These are phyloP conservation scores for Suncus etruscus DNA, from an alignment of 2,113 vertebrate species.

Conservation along the genomic window DNA sequence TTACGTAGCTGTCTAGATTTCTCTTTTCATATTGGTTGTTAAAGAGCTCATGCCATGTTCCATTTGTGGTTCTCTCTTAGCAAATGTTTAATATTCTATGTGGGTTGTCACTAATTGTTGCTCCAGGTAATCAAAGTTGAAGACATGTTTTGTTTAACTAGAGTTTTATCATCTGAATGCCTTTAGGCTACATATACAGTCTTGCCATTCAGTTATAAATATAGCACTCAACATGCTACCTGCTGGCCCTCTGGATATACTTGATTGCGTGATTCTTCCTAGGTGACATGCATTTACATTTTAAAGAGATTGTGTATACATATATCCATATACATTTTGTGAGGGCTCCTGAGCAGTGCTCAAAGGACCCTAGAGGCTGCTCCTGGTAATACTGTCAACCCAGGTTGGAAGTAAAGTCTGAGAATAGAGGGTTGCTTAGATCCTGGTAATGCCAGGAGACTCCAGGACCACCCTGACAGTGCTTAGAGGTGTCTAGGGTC, in stretches of 20 bases:
- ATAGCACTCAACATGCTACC: not conserved
- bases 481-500: too few species aligned
- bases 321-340: too few species aligned
- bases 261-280: not conserved
- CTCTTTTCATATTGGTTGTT: not conserved
- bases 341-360: too few species aligned
- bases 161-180: slow-evolving; percentile 19
- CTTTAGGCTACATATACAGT: not conserved
- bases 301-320: not conserved
- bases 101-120: not conserved
- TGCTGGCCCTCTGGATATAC: not conserved
- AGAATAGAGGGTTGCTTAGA: too few species aligned
- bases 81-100: not conserved
- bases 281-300: not conserved
- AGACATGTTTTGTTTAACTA: not conserved
- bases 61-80: not conserved
- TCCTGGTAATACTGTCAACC: too few species aligned
- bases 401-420: too few species aligned
- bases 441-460: too few species aligned
- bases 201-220: not conserved
- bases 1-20: not conserved
- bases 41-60: not conserved
- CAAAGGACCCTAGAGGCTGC: too few species aligned
- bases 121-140: not conserved
- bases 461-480: too few species aligned